A percentile compares a stretch with the other conserved stretches of the same genome.
Evolutionary conservation across 1,140 invertebrate species (phyloP).

Genomic region (Formica selysi): DNA sequence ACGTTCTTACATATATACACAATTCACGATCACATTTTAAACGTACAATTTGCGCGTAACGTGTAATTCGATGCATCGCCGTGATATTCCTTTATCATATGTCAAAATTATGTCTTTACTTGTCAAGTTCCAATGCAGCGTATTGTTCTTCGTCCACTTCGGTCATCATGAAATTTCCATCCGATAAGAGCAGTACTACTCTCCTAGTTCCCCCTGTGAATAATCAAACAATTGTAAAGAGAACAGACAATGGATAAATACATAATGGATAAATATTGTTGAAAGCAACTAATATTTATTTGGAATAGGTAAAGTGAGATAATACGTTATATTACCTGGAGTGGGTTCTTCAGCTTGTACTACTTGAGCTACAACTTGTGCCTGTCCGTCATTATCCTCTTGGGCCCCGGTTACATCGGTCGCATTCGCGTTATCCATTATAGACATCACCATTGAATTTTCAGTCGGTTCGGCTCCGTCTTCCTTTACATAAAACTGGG

Average conservation of each 20-base stretch:
- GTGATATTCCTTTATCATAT: conserved; percentile 50
- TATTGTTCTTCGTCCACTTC: conserved; percentile 94
- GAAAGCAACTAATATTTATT: background rate
- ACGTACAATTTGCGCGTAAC: conserved; percentile 70
- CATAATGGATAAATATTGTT: too few species aligned
- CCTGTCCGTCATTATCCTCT: conserved; percentile 85
- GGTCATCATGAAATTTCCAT: conserved; percentile 94
- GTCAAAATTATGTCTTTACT: conserved; percentile 81
- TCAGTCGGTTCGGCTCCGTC: conserved; percentile 82
- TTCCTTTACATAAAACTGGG: conserved; percentile 88
- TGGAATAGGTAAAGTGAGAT: background rate
- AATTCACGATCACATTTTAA: conserved; percentile 76
- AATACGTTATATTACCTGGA: conserved; percentile 87
- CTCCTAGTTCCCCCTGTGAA: conserved; percentile 91
- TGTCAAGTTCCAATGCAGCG: conserved; percentile 89
- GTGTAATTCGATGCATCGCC: conserved; percentile 69
- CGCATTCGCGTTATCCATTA: conserved; percentile 81
- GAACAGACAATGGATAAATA: conserved; percentile 64
- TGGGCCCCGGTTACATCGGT: conserved; percentile 74
- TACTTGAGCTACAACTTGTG: conserved; percentile 93
- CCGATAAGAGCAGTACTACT: conserved; percentile 92
- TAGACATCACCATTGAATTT: conserved; percentile 86
- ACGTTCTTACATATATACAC: conserved; percentile 84
- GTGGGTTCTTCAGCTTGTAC: conserved; percentile 93
- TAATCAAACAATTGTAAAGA: conserved; percentile 36